Evolutionary conservation across 1,140 invertebrate species (phyloP), one percentile per base, ranked within the genome.

Genomic region (Procambarus clarkii): DNA sequence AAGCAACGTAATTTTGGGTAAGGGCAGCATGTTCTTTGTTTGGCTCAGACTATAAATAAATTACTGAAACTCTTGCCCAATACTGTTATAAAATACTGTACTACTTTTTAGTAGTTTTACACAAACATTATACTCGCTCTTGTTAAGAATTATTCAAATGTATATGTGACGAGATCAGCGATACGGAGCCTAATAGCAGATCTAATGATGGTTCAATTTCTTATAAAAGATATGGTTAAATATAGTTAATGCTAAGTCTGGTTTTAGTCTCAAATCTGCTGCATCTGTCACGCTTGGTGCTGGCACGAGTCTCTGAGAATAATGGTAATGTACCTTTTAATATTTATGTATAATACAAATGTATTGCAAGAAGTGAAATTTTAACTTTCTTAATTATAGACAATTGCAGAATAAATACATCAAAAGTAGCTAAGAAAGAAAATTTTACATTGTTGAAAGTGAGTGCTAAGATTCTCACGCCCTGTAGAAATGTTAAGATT

Each of bases 181-280:
- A 74, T 34, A 74, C n/a, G 21, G 69, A 74, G 69, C 69, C 69
- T 74, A 74, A 74, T 74, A 74, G 69, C 69, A 74, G 69, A 74
- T 74, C 69, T n/a, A 74, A 5, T 74, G 69, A 21, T 21, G 69
- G 69, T 74, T 74, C 60, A 64, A 34, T 74, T 74, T 74, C 69
- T 74, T 74, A 34, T 74, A 4, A 24, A 74, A 24, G 34, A 74
- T 24, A 34, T 24, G n/a, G 69, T 74, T 74, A 74, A 74, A 15
- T 74, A 74, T 34, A 74, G 69, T 8, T 34, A 24, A 34, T 9
- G 7, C 69, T 74, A 18, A 74, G 69, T 74, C 69, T 74, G 69
- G 69, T 74, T 34, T 74, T 74, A 74, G n/a, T 34, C 69, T 74
- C 69, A 3, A 34, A 74, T 74, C 69, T 34, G 69, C 69, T 74